Evolutionary conservation across 2,113 vertebrate genomes (phyloP).

Genomic region (Pachypanchax playfairii): DNA sequence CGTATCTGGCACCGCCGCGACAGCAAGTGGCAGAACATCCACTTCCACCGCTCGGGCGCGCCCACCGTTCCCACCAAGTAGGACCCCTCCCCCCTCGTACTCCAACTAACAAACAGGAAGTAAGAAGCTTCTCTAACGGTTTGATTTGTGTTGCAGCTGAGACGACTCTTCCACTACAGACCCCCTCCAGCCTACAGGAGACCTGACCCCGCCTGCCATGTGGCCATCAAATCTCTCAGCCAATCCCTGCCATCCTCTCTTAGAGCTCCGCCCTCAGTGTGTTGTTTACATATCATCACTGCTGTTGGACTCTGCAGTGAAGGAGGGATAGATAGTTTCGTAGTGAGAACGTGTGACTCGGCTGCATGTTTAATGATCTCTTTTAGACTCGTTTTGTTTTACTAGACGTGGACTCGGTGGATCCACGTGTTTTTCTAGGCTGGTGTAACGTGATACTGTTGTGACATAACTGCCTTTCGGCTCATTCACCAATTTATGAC

Average conservation of each 20-base stretch:
- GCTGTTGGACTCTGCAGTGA: constrained; percentile 62
- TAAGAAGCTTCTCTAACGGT: background rate
- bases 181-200: constrained; percentile 51
- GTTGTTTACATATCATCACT: constrained; percentile 78
- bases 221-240: constrained; percentile 42
- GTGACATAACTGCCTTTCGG: constrained; percentile 41
- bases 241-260: constrained; percentile 44
- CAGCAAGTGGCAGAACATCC: constrained; percentile 97
- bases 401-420: constrained; percentile 14
- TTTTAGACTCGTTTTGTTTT: constrained; percentile 30
- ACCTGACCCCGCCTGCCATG: constrained; percentile 48
- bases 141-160: constrained; percentile 65
- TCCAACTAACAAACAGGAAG: too few species aligned
- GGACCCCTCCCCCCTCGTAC: constrained; percentile 34
- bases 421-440: constrained; percentile 1
- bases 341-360: constrained; percentile 43
- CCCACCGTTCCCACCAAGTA: constrained; percentile 93
- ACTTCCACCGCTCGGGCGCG: constrained; percentile 96
- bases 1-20: constrained; percentile 97
- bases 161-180: constrained; percentile 2
- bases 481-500: constrained; percentile 40
- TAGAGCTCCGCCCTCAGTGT: constrained; percentile 69
- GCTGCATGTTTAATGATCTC: constrained; percentile 60
- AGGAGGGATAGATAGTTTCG: constrained; percentile 45
- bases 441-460: constrained; percentile 22